phyloP scores from a whole-genome alignment of 2,888 invertebrate genomes.

The Pedicia rivosa region DNA sequence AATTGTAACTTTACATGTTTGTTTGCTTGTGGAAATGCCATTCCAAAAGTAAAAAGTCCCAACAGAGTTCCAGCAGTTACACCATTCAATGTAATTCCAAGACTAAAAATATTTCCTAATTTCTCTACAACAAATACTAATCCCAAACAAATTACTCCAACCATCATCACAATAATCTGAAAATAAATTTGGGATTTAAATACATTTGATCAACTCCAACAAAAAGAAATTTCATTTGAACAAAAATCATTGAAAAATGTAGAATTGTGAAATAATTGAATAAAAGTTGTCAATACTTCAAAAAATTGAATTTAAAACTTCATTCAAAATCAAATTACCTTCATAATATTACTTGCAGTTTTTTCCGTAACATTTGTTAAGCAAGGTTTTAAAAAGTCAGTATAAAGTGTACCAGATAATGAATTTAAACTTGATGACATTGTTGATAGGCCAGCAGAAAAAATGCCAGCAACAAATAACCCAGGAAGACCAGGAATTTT shows the following conservation, averaged over 20 bases:
- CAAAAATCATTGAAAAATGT: no score
- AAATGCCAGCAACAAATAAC: conserved; percentile 34
- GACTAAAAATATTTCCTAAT: conserved; percentile 49
- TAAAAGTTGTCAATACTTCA: no score
- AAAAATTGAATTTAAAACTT: no score
- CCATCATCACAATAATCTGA: conserved; percentile 34
- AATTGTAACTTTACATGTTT: conserved; percentile 31
- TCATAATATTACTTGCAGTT: conserved; percentile 17
- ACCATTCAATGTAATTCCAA: conserved; percentile 43
- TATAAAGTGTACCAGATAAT: conserved; percentile 32
- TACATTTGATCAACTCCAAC: no score
- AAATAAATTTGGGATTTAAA: no score
- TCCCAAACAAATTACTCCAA: conserved; percentile 34
- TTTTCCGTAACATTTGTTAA: conserved; percentile 20
- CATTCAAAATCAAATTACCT: conserved; percentile 17
- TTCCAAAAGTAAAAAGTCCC: conserved; percentile 50
- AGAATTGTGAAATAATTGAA: no score
- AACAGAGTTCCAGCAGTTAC: conserved; percentile 49
- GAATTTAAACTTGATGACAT: conserved; percentile 37
- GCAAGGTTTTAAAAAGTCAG: conserved; percentile 30
- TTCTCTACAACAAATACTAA: conserved; percentile 43
- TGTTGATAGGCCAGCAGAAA: conserved; percentile 31
- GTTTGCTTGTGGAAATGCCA: conserved; percentile 47
- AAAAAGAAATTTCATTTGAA: no score
- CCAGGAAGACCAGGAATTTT: conserved; percentile 25